A percentile compares a stretch with the other conserved stretches of the same genome.
Conservation (phyloP, 2,797 vertebrate species). For the Prunella strophiata region DNA sequence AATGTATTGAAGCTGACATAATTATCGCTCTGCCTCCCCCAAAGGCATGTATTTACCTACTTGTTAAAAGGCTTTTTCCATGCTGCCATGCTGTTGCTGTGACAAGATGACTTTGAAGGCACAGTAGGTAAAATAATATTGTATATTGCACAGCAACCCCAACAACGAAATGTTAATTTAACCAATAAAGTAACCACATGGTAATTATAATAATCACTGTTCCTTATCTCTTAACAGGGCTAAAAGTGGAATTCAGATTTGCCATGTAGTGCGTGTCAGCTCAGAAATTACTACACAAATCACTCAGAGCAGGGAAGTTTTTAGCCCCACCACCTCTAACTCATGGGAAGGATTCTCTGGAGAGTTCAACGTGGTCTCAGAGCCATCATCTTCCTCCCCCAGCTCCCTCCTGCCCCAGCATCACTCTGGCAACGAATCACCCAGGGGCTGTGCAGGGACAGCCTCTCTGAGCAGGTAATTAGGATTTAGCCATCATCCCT, state of each 20-base stretch:
- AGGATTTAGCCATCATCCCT: background rate
- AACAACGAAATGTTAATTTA: constrained; percentile 81
- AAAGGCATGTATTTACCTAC: constrained; percentile 80
- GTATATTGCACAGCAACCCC: constrained; percentile 74
- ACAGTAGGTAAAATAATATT: constrained; percentile 81
- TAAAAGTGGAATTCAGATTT: constrained; percentile 73
- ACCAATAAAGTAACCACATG: constrained; percentile 78
- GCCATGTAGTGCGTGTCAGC: constrained; percentile 57
- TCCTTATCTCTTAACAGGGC: constrained; percentile 75
- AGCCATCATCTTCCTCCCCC: background rate
- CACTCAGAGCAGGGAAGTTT: constrained; percentile 31
- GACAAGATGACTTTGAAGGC: constrained; percentile 79
- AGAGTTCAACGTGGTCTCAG: background rate
- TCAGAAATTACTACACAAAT: constrained; percentile 69
- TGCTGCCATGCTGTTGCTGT: constrained; percentile 79
- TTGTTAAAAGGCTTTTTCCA: constrained; percentile 78
- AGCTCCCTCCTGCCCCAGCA: background rate
- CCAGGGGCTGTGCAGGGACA: background rate
- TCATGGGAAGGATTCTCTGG: background rate
- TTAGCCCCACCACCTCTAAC: background rate
- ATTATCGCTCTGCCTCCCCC: constrained; percentile 77
- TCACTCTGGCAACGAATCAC: background rate
- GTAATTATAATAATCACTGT: constrained; percentile 76
- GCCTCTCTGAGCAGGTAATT: background rate
- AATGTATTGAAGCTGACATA: constrained; percentile 77